A percentile compares a stretch with the other conserved stretches of the same genome.
Conservation (phyloP, 2,888 invertebrate species). For the Dermolepida albohirtum region DNA sequence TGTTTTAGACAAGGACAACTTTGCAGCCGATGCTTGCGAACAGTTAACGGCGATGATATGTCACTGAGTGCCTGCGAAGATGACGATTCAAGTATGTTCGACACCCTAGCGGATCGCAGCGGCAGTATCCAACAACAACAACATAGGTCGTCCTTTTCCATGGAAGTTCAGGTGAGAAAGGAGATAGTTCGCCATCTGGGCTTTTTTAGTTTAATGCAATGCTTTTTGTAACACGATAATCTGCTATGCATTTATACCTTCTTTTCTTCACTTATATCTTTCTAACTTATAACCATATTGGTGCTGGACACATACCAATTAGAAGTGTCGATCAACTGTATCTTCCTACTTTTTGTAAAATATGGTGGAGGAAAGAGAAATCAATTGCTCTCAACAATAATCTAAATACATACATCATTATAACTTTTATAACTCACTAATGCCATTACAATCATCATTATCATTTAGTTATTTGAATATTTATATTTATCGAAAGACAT, state of each 20-base stretch:
- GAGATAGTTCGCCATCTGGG: constrained; percentile 57
- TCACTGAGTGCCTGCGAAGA: constrained; percentile 70
- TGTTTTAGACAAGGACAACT: constrained; percentile 81
- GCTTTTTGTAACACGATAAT: constrained; percentile 53
- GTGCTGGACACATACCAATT: too few relatives aligned
- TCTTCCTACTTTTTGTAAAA: too few relatives aligned
- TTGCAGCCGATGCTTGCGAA: constrained; percentile 83
- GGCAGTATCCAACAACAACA: too few relatives aligned
- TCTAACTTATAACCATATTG: neutral
- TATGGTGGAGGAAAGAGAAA: too few relatives aligned
- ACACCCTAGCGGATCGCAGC: constrained; percentile 57
- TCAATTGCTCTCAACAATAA: too few relatives aligned
- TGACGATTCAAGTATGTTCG: constrained; percentile 77
- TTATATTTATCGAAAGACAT: too few relatives aligned
- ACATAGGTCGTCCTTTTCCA: constrained; percentile 58
- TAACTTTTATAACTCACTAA: too few relatives aligned
- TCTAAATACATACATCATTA: too few relatives aligned
- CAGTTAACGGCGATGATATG: constrained; percentile 73
- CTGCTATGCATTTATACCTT: neutral
- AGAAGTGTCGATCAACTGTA: too few relatives aligned
- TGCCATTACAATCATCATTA: too few relatives aligned
- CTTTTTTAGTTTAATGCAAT: constrained; percentile 57
- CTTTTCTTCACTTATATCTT: neutral
- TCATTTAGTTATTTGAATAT: too few relatives aligned
- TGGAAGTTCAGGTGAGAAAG: constrained; percentile 64